Evolutionary conservation across 2,113 vertebrate species (phyloP).

Genomic region (Tragulus kanchil): DNA sequence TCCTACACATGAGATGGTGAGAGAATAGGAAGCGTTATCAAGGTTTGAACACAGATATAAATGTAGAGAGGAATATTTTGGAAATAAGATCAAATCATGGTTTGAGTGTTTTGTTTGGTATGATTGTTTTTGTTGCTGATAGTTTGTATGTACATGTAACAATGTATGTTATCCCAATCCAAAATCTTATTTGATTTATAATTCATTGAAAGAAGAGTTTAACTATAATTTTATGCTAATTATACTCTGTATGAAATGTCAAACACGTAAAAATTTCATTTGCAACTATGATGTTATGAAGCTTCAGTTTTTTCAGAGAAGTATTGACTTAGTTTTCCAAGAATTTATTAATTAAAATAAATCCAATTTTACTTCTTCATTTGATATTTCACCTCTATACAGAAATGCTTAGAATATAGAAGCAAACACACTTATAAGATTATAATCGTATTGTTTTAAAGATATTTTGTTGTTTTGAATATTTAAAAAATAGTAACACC

Average conservation of each 20-base stretch:
- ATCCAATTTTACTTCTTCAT: constrained; percentile 76
- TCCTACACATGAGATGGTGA: neutral
- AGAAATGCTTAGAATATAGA: constrained; percentile 33
- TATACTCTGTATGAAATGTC: neutral
- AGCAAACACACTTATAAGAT: constrained; percentile 57
- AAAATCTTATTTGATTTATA: constrained; percentile 21
- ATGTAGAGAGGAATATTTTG: neutral
- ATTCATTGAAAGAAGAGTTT: constrained; percentile 17
- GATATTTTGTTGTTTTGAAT: constrained; percentile 74
- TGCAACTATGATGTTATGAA: neutral
- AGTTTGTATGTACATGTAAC: neutral
- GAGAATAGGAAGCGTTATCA: neutral
- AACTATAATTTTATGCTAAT: neutral
- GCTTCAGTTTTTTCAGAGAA: neutral
- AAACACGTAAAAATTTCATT: neutral
- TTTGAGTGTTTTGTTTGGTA: neutral
- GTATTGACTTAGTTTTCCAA: constrained; percentile 56
- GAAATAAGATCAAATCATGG: neutral
- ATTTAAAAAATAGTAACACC: constrained; percentile 63
- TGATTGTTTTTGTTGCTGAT: neutral
- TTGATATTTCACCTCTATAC: constrained; percentile 54
- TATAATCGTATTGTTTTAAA: constrained; percentile 70
- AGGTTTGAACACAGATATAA: neutral
- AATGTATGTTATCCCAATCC: neutral
- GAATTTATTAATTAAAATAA: constrained; percentile 75